Evolutionary conservation across 1,140 invertebrate species (phyloP), one percentile per base, ranked within the genome.

Genomic region (Eupeodes corollae): DNA sequence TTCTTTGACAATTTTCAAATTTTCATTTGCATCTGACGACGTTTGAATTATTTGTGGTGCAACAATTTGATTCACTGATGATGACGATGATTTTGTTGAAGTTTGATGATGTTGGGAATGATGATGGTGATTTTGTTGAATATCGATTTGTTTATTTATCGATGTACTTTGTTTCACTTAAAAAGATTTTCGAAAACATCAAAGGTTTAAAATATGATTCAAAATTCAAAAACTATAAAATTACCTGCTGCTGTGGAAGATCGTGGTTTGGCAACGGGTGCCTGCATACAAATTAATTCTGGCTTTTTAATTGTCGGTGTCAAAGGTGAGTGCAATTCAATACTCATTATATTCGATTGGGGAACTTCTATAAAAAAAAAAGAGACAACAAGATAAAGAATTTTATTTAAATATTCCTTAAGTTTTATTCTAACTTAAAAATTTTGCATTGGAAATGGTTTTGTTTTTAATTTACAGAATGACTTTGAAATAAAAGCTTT

Each of bases 301-400:
- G 21, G 21, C 8, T 26, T 26, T 26, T 26, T 26, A 26, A 26
- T 26, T 26, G 21, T 41, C 10, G 34, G 14, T 5, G 39, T 12
- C 12, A 15, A 13, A 18, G 61, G 63, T 21, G 63, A 59, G 31
- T 64, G 63, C n/a, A 67, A 49, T 1, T 64, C 58, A 45, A 67
- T 67, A 14, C 53, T 63, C 63, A 67, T 67, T 14, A 67, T 61
- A 54, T 67, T 67, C 1, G 63, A 67, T 33, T 62, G 56, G 33
- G 63, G 63, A 16, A 67, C 46, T 51, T 67, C 63, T 66, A 0
- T 56, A 58, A 14, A n/a, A 32, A n/a, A 15, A 34, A 19, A 8
- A 42, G 5, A 18, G 26, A 9, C 45, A 35, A 46, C 11, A 34
- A 18, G 30, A 30, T 14, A 2, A n/a, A 30, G 16, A 30, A 41